Percentiles rank a stretch among this genome's conserved stretches.
phyloP scores from a whole-genome alignment of 2,113 vertebrate species.

The Solea senegalensis region DNA sequence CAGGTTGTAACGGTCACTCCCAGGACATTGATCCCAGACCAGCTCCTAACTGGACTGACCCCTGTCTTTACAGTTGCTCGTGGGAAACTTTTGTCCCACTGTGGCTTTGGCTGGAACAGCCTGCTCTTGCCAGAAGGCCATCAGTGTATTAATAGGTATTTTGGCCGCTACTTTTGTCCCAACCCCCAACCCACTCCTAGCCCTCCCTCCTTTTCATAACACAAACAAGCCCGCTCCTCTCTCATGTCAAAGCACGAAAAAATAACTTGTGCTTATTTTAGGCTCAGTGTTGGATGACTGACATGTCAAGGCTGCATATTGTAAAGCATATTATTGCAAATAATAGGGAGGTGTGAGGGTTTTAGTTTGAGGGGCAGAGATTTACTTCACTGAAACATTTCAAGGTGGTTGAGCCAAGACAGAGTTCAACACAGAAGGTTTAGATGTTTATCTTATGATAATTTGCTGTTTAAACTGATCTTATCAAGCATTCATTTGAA shows the following conservation, averaged over 20 bases:
- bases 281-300: slow-evolving; percentile 36
- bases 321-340: slow-evolving; percentile 26
- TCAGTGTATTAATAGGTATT: slow-evolving; percentile 74
- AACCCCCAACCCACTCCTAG: slow-evolving; percentile 34
- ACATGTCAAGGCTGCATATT: slow-evolving; percentile 40
- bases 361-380: slow-evolving; percentile 1
- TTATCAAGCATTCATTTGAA: too few species aligned
- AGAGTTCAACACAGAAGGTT: too few species aligned
- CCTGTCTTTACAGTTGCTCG: slow-evolving; percentile 13
- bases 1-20: slow-evolving; percentile 32
- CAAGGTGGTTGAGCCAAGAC: too few species aligned
- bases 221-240: slow-evolving; percentile 43
- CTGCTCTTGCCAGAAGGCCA: slow-evolving; percentile 65
- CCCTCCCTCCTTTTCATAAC: slow-evolving; percentile 43
- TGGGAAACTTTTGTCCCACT: slow-evolving; percentile 58
- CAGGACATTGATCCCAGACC: slow-evolving; percentile 23
- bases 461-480: too few species aligned
- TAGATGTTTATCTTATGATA: too few species aligned
- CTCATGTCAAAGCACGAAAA: neutral
- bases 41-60: slow-evolving; percentile 27
- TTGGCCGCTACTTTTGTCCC: slow-evolving; percentile 62
- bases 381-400: neutral
- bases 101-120: slow-evolving; percentile 62
- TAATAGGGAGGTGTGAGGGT: slow-evolving; percentile 29
- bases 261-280: slow-evolving; percentile 58